Base-by-base conservation (phyloP, 2,888 invertebrate genomes). In the Epistrophe grossulariae region DNA sequence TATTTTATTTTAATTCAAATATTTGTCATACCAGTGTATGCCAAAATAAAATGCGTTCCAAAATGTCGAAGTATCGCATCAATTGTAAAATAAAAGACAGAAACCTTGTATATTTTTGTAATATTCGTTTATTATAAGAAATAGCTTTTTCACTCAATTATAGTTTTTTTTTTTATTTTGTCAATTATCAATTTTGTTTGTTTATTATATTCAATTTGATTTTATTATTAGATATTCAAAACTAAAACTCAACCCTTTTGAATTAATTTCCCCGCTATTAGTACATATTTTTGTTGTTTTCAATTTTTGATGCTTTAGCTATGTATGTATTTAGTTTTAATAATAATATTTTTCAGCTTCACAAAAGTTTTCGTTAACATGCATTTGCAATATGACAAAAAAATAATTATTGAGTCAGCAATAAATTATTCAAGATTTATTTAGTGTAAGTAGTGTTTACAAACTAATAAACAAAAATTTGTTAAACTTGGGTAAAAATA, bases 81-180 rank as follows among this genome's bases (percentile, higher is more conserved):
- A 24, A 24, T 2, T 1, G 24, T 24, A 31, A 31, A 31, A 31
- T 4, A 31, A 31, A 31, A 31, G 4, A 31, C 8, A 35, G 35
- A 43, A 43, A 43, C 5, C 2, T 15, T 55, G 3, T 48, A 9
- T 31, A 64, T 77, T 73, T 83, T 73, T 70, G n/a, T 43, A 76
- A 84, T 77, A 77, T 77, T 68, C 81, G 64, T 83, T 85, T 81
- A 79, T 87, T 87, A 71, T 77, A 71, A 83, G 78, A 83, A 83
- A 79, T 79, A 82, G 82, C 83, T 66, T 74, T 83, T 78, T 83
- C 78, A 79, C 74, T 87, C 48, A 85, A 78, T 81, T 70, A 66
- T 79, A 82, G 78, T 77, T 66, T 66, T 71, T 85, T 15, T 15
- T 62, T 40, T 78, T 45, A 15, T 24, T 24, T n/a, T n/a, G n/a